A percentile compares a stretch with the other conserved stretches of the same genome.
These are phyloP conservation scores for Napeogenes inachia DNA, from an alignment of 2,888 invertebrate species.

Conservation along the genomic window DNA sequence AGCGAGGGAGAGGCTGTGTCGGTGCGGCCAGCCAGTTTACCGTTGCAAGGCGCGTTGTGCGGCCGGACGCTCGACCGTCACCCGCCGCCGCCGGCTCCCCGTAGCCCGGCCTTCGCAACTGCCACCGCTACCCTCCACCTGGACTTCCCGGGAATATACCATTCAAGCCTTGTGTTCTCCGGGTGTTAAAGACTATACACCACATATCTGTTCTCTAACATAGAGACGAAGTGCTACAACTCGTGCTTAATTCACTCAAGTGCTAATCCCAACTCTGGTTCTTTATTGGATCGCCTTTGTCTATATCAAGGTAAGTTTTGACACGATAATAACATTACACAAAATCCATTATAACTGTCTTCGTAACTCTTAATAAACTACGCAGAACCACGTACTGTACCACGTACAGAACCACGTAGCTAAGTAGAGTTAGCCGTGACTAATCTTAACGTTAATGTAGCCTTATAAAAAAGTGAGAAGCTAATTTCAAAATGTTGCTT, in stretches of 20 bases:
- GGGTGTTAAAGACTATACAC: slow-evolving; percentile 49
- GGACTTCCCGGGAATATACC: slow-evolving; percentile 46
- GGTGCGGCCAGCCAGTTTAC: slow-evolving; percentile 72
- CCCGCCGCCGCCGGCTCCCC: slow-evolving; percentile 69
- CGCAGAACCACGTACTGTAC: not conserved
- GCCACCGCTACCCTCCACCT: slow-evolving; percentile 37
- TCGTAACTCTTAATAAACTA: slow-evolving; percentile 2
- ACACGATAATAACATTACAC: slow-evolving; percentile 13
- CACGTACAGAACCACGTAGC: slow-evolving; percentile 15
- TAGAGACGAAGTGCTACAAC: slow-evolving; percentile 69
- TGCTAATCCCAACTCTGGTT: slow-evolving; percentile 70
- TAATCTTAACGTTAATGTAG: slow-evolving; percentile 27
- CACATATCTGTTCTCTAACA: slow-evolving; percentile 45
- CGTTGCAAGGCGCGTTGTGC: slow-evolving; percentile 77
- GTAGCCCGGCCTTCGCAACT: slow-evolving; percentile 45
- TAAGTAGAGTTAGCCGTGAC: slow-evolving; percentile 25
- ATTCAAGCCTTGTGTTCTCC: slow-evolving; percentile 48
- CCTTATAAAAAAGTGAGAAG: slow-evolving; percentile 17
- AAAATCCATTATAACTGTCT: slow-evolving; percentile 13
- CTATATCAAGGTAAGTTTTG: slow-evolving; percentile 56
- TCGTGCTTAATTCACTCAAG: slow-evolving; percentile 71
- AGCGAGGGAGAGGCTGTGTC: slow-evolving; percentile 72
- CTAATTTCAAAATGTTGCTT: slow-evolving; percentile 11
- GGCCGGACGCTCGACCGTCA: slow-evolving; percentile 70
- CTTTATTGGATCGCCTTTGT: slow-evolving; percentile 69